Evolutionary conservation across 2,113 vertebrate genomes (phyloP).

Genomic region (Misgurnus mizolepis): DNA sequence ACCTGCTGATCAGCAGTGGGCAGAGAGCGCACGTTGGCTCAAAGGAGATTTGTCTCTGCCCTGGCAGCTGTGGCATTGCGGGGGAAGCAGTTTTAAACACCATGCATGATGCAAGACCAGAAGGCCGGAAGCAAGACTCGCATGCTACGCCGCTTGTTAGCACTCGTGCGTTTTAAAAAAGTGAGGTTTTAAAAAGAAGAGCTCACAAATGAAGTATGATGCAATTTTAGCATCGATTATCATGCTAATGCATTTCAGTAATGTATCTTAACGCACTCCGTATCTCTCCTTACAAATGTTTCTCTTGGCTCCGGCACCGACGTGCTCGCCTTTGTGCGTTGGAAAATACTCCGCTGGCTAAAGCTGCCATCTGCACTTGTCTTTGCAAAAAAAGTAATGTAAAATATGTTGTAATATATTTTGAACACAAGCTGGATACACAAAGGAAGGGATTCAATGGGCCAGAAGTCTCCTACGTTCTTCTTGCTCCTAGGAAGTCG

Average conservation of each 20-base stretch:
- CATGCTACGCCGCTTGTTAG: slow-evolving; percentile 72
- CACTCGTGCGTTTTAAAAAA: slow-evolving; percentile 69
- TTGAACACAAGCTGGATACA: slow-evolving; percentile 73
- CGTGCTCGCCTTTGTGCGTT: slow-evolving; percentile 67
- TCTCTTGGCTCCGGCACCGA: slow-evolving; percentile 71
- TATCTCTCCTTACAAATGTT: slow-evolving; percentile 73
- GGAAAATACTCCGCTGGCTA: slow-evolving; percentile 73
- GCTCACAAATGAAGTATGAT: slow-evolving; percentile 71
- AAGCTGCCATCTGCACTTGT: slow-evolving; percentile 58
- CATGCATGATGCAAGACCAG: slow-evolving; percentile 76
- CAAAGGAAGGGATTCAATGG: slow-evolving; percentile 67
- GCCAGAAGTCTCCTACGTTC: slow-evolving; percentile 68
- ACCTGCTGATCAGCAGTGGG: slow-evolving; percentile 48
- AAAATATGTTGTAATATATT: slow-evolving; percentile 77
- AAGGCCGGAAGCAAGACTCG: slow-evolving; percentile 73
- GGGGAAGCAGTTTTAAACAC: slow-evolving; percentile 43
- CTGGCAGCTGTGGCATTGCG: slow-evolving; percentile 49
- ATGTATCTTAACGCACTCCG: slow-evolving; percentile 52
- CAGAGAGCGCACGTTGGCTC: slow-evolving; percentile 33
- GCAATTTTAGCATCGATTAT: slow-evolving; percentile 80
- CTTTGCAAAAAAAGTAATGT: slow-evolving; percentile 68
- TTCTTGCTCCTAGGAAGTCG: slow-evolving; percentile 64
- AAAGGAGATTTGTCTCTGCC: slow-evolving; percentile 52
- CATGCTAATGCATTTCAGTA: slow-evolving; percentile 75
- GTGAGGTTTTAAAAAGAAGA: slow-evolving; percentile 67